phyloP scores from a whole-genome alignment of 2,797 vertebrate genomes.

The Melanogrammus aeglefinus region DNA sequence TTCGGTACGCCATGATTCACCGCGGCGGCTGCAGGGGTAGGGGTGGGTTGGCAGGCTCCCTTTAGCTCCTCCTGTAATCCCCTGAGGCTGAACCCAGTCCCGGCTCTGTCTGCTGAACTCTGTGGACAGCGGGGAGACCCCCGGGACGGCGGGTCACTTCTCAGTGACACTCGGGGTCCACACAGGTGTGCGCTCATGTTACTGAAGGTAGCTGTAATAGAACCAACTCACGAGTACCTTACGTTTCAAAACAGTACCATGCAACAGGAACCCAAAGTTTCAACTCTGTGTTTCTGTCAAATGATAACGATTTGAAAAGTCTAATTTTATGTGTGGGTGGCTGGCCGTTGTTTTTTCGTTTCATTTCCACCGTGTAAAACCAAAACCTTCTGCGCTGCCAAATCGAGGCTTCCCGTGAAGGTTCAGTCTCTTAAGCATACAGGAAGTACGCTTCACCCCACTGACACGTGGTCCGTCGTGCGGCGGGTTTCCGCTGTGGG shows the following conservation, averaged over 20 bases:
- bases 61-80: conserved; percentile 51
- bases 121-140: conserved; percentile 42
- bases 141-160: neutral
- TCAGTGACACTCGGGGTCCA: conserved; percentile 10
- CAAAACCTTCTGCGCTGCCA: neutral
- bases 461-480: neutral
- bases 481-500: neutral
- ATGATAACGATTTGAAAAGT: too few relatives aligned
- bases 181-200: too few relatives aligned
- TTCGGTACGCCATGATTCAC: neutral
- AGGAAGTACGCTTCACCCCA: too few relatives aligned
- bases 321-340: neutral
- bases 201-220: neutral
- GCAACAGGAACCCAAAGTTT: neutral
- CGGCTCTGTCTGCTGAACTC: conserved; percentile 39
- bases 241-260: neutral
- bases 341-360: neutral
- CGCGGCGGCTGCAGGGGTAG: neutral
- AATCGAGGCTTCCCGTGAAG: neutral
- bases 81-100: conserved; percentile 49
- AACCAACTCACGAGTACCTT: neutral
- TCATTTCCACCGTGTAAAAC: neutral
- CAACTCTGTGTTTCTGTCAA: too few relatives aligned
- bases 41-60: conserved; percentile 10
- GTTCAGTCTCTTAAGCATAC: neutral